Base-by-base conservation (phyloP, 1,140 invertebrate species). In the Tetraneura akinire region DNA sequence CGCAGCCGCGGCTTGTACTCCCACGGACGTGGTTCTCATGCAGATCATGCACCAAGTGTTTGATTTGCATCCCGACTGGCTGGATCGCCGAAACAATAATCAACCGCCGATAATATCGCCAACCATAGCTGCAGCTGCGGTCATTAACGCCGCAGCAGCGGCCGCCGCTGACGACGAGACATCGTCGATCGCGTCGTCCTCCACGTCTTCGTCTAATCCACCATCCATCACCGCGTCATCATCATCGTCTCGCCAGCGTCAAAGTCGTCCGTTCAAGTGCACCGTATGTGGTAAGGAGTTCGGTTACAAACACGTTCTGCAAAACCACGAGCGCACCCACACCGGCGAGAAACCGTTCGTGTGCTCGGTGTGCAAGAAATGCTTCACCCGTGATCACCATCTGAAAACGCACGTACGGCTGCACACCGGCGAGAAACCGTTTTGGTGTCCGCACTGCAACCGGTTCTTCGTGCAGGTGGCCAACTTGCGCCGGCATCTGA, bases 261-360 rank as follows among this genome's bases (percentile, higher is more conserved):
- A 92, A 1, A 93, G 95, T 82, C 94, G 94, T 84, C 90, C 92
- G 4, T 97, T 97, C 86, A 93, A 91, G 4, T 97, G 95, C 86
- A 90, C 90, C 71, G 91, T 94, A 5, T 97, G 95, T 86, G 91
- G 91, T 55, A 90, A 93, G 76, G 93, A 91, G 1, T 97, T 97
- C 84, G 95, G 94, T 10, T 97, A 97, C 87, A 97, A 97, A 84
- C 95, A 97, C 86, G 95, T 97, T 3, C 87, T 97, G 23, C 95
- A 97, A 85, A 99, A 98, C 84, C 96, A 98, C 85, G 95, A 97
- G 82, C 90, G 96, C 71, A 98, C 96, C 0, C 97, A 98, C 85
- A 98, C 96, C 0, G 96, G 97, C 0, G 95, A 97, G 84, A 97
- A 98, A 84, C 97, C 97, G 0, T 98, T 98, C 87, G 93, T 97